Base-by-base conservation (phyloP, 2,113 vertebrate species). In the Strix aluco region DNA sequence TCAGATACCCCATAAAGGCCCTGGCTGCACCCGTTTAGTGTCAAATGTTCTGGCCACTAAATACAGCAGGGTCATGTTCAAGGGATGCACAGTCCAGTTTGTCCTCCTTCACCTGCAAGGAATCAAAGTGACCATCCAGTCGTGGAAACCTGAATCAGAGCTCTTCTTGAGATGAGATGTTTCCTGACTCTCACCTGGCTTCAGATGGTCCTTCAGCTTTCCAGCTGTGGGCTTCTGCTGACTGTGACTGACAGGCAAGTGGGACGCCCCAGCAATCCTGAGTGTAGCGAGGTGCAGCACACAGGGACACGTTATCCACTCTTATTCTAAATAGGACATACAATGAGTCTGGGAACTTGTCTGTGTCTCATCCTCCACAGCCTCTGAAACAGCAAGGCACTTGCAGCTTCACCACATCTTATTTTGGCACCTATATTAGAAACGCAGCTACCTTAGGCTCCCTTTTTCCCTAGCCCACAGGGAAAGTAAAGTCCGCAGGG, bases 251-350 rank as follows among this genome's bases (percentile, higher is more conserved):
- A 36, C 11, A 79, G 0, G 3, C 18, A 30, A 11, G 30, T 13
- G 10, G 21, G 49, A 47, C 4, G 10, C 4, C 44, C 17, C 81
- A 86, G 61, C 20, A 74, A 27, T 15, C 47, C 38, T 59, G 57
- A 65, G 15, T 13, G 13, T 13, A 72, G 73, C 0, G 3, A 92
- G 77, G 44, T 61, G 72, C 44, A 67, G 61, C 57, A 88, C 72
- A 51, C 11, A 27, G 17, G 51, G 22, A 77, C 32, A 40, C 0
- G 1, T n/a, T 42, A 92, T 27, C 34, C n/a, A 38, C 0, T 0
- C 44, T 55, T 77, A 40, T 13, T 80, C 70, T 62, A 32, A 84
- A 49, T 0, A 88, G 12, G 26, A 44, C 18, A 42, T 8, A 15
- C 15, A 62, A 36, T 4, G 42, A 30, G 7, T 72, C 52, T 57